Evolutionary conservation across 1,140 invertebrate genomes (phyloP).

Genomic region (Calliphora vicina): DNA sequence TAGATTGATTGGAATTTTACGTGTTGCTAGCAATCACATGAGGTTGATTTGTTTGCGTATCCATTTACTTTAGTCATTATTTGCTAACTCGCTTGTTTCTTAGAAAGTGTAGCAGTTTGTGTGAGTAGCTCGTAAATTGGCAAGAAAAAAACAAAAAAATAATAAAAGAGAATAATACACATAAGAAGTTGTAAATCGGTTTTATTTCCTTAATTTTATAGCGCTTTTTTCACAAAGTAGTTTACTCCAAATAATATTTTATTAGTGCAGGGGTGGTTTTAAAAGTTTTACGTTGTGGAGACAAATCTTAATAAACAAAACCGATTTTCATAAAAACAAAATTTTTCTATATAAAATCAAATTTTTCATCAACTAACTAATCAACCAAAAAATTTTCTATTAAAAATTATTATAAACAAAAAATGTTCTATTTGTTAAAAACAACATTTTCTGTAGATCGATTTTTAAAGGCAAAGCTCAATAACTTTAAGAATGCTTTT

Average conservation of each 20-base stretch:
- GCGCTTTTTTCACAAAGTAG: not conserved
- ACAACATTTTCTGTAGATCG: too few species aligned
- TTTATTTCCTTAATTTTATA: not conserved
- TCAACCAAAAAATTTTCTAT: too few species aligned
- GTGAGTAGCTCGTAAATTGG: not conserved
- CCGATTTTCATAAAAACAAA: too few species aligned
- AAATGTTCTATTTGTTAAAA: too few species aligned
- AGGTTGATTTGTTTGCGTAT: not conserved
- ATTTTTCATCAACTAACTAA: too few species aligned
- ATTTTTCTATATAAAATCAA: too few species aligned
- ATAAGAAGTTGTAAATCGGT: slow-evolving; percentile 2
- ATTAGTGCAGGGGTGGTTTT: not conserved
- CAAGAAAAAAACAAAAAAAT: not conserved
- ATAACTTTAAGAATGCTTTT: too few species aligned
- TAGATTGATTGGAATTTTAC: slow-evolving; percentile 8
- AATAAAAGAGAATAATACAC: not conserved
- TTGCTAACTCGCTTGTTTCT: not conserved
- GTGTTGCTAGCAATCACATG: slow-evolving; percentile 15
- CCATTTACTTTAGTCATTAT: not conserved
- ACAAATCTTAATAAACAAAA: too few species aligned
- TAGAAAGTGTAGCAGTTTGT: not conserved
- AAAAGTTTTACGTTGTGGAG: not conserved
- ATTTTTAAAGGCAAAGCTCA: too few species aligned
- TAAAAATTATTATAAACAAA: too few species aligned
- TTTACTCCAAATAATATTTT: not conserved